phyloP scores from a whole-genome alignment of 2,113 vertebrate genomes.

The Prochilodus magdalenae region DNA sequence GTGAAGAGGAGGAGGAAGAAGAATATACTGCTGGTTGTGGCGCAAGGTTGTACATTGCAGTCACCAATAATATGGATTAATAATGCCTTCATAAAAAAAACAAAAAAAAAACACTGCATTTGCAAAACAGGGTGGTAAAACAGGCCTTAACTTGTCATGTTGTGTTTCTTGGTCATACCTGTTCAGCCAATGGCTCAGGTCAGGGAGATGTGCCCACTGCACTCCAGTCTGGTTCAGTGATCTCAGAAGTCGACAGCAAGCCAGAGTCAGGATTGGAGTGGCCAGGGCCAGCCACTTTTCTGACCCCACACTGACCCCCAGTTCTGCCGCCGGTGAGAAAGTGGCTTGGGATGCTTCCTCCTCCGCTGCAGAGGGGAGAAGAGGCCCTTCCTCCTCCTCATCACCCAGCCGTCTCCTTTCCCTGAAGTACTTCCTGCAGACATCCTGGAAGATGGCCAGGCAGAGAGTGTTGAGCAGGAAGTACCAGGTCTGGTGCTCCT shows the following conservation, averaged over 20 bases:
- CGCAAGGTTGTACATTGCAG: too few species aligned
- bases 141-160: too few species aligned
- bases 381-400: conserved; percentile 53
- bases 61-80: too few species aligned
- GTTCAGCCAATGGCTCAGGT: conserved; percentile 94
- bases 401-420: conserved; percentile 44
- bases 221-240: conserved; percentile 94
- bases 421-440: conserved; percentile 83
- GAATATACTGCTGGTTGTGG: too few species aligned
- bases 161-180: conserved; percentile 62
- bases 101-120: too few species aligned
- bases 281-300: conserved; percentile 86
- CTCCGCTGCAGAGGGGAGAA: conserved; percentile 61
- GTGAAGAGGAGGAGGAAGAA: too few species aligned
- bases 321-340: conserved; percentile 41
- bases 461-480: conserved; percentile 93
- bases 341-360: conserved; percentile 5
- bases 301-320: conserved; percentile 55
- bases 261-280: conserved; percentile 84
- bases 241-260: conserved; percentile 90
- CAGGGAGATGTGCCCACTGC: conserved; percentile 92
- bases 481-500: conserved; percentile 98
- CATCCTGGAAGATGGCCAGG: conserved; percentile 86
- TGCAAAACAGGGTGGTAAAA: too few species aligned
- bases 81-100: too few species aligned